phyloP scores from a whole-genome alignment of 2,113 vertebrate species.

The Telmatochromis bifrenatus region DNA sequence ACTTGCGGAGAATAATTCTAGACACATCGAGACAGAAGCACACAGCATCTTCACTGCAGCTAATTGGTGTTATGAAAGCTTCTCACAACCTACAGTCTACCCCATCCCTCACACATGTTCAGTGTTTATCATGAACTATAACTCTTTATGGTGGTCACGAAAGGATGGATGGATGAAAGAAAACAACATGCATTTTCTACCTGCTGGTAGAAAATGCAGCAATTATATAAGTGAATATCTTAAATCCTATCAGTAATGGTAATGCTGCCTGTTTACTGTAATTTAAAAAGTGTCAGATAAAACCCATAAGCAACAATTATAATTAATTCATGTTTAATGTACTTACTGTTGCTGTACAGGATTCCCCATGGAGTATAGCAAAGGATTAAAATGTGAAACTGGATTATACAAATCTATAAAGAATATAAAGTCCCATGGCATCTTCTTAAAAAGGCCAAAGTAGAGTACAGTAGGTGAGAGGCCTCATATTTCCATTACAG shows the following conservation, averaged over 20 bases:
- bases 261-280: not conserved
- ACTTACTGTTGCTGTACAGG: not conserved
- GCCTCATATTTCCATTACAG: not conserved
- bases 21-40: not conserved
- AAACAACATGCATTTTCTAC: not conserved
- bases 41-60: not conserved
- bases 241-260: not conserved
- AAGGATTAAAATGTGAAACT: not conserved
- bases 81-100: not conserved
- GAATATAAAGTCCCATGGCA: slow-evolving; percentile 4
- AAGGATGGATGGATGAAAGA: not conserved
- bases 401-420: not conserved
- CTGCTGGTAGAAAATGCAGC: not conserved
- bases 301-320: not conserved
- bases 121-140: not conserved
- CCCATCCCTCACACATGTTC: not conserved
- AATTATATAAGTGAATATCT: not conserved
- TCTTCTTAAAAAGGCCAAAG: slow-evolving; percentile 1
- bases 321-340: not conserved
- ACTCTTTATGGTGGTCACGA: not conserved
- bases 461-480: slow-evolving; percentile 5
- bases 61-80: slow-evolving; percentile 43
- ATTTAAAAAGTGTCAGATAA: not conserved
- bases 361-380: not conserved
- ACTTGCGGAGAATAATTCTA: not conserved